phyloP scores from a whole-genome alignment of 2,797 vertebrate species.

The Syngnathus rostellatus region DNA sequence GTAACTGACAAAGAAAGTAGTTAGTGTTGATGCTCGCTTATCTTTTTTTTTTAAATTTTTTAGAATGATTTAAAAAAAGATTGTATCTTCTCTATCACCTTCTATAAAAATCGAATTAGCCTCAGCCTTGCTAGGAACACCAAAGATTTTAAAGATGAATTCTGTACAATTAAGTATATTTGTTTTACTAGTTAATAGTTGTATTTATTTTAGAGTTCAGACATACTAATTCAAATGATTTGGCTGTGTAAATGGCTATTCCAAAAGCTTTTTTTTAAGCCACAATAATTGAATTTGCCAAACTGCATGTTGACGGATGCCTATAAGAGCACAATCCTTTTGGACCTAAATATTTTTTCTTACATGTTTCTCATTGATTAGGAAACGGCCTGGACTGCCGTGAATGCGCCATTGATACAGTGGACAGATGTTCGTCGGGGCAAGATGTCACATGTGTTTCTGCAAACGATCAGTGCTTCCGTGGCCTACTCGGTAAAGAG shows the following conservation, averaged over 20 bases:
- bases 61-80: not conserved
- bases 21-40: not conserved
- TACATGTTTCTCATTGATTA: slow-evolving; percentile 15
- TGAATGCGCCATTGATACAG: slow-evolving; percentile 19
- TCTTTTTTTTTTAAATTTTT: not conserved
- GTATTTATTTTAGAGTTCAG: no score
- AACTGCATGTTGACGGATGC: no score
- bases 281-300: no score
- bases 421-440: slow-evolving; percentile 20
- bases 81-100: not conserved
- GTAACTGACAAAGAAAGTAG: not conserved
- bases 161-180: no score
- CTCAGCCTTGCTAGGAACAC: no score
- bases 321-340: not conserved
- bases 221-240: no score
- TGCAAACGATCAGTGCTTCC: slow-evolving; percentile 35
- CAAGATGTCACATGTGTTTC: slow-evolving; percentile 16
- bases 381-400: slow-evolving; percentile 41
- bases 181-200: no score
- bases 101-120: not conserved
- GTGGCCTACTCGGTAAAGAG: slow-evolving; percentile 37
- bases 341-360: not conserved
- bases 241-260: no score
- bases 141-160: no score
- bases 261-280: no score